Evolutionary conservation across 2,113 vertebrate species (phyloP).

Genomic region (Peucedramus taeniatus): DNA sequence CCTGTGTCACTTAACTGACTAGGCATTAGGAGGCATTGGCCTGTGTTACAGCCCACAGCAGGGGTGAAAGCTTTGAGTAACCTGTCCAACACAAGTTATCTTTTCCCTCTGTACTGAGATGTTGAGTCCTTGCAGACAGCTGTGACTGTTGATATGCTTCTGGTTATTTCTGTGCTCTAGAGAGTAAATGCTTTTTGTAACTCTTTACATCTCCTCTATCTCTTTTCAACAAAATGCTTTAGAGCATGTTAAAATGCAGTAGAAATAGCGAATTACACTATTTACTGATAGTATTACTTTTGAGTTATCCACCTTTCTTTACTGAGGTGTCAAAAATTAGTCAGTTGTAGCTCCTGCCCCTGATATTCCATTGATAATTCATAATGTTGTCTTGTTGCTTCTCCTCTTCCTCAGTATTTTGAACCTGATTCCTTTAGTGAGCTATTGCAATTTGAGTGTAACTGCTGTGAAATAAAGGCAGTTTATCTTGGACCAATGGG

Average conservation of each 20-base stretch:
- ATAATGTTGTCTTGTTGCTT: not conserved
- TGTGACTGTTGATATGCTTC: not conserved
- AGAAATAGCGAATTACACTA: not conserved
- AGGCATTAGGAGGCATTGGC: not conserved
- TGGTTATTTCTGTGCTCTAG: not conserved
- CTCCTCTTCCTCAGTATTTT: not conserved
- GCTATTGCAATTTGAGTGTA: not conserved
- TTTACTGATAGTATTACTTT: not conserved
- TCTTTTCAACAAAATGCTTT: not conserved
- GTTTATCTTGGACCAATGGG: not conserved
- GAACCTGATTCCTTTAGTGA: not conserved
- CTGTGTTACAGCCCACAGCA: not conserved
- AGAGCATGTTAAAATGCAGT: not conserved
- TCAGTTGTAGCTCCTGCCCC: not conserved
- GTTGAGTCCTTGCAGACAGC: not conserved
- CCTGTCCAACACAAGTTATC: not conserved
- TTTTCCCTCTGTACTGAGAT: not conserved
- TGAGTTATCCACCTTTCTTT: not conserved
- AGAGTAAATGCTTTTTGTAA: not conserved
- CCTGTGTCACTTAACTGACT: not conserved
- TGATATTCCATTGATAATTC: not conserved
- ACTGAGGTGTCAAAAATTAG: not conserved
- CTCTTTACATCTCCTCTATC: not conserved
- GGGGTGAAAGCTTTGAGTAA: not conserved
- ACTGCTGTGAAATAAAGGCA: not conserved